Evolutionary conservation across 1,140 invertebrate genomes (phyloP).

Genomic region (Bombus consobrinus): DNA sequence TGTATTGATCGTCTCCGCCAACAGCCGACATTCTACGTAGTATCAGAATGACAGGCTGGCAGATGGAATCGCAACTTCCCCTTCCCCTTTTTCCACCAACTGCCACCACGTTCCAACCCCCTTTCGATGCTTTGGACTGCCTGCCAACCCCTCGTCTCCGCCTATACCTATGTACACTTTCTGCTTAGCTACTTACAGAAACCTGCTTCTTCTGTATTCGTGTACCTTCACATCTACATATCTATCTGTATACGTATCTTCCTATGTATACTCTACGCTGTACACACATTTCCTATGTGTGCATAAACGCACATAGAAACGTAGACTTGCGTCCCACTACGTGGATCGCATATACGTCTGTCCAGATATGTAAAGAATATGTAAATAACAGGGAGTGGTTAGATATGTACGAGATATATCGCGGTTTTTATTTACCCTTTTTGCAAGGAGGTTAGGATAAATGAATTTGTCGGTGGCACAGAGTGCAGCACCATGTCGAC

Average conservation of each 20-base stretch:
- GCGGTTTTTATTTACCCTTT: conserved; percentile 30
- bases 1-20: conserved; percentile 81
- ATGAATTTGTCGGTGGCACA: conserved; percentile 43
- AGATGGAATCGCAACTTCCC: conserved; percentile 82
- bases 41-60: conserved; percentile 82
- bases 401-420: conserved; percentile 42
- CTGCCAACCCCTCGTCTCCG: conserved; percentile 77
- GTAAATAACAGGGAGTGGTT: conserved; percentile 54
- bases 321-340: background rate
- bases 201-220: background rate
- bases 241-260: background rate
- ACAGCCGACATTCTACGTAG: conserved; percentile 79
- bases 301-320: background rate
- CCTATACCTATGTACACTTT: conserved; percentile 77
- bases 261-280: background rate
- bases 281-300: background rate
- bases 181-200: conserved; percentile 47
- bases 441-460: conserved; percentile 10
- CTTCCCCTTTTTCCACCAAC: conserved; percentile 67
- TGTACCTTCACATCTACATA: background rate
- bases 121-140: conserved; percentile 72
- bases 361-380: conserved; percentile 52
- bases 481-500: background rate
- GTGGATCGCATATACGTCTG: background rate
- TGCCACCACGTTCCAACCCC: conserved; percentile 73